Conservation (phyloP, 2,888 invertebrate species). For the Sylvicola cinctus region DNA sequence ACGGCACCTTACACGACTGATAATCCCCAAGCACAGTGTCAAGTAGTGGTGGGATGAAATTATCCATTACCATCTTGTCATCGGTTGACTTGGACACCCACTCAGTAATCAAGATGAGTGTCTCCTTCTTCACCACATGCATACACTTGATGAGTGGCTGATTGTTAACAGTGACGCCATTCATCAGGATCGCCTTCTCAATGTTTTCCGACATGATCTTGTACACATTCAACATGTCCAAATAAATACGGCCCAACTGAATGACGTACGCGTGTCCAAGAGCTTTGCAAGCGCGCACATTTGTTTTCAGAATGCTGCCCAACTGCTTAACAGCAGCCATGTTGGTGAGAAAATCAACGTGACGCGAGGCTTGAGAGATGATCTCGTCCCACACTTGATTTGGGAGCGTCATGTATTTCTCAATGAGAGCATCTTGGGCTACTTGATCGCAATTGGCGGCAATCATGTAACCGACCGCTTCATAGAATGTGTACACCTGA, state of each 20-base stretch:
- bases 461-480: slow-evolving; percentile 98
- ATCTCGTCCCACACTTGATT: slow-evolving; percentile 98
- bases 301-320: slow-evolving; percentile 94
- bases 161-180: slow-evolving; percentile 93
- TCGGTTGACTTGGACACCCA: slow-evolving; percentile 90
- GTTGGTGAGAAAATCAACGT: slow-evolving; percentile 90
- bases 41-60: slow-evolving; percentile 90
- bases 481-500: slow-evolving; percentile 88
- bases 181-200: slow-evolving; percentile 76
- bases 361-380: slow-evolving; percentile 88
- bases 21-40: slow-evolving; percentile 95
- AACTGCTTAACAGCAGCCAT: slow-evolving; percentile 93
- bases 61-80: slow-evolving; percentile 82
- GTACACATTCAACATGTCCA: slow-evolving; percentile 98
- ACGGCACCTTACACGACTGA: slow-evolving; percentile 82
- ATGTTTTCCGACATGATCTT: slow-evolving; percentile 95
- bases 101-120: slow-evolving; percentile 85
- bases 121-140: slow-evolving; percentile 97
- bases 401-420: slow-evolving; percentile 92
- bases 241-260: slow-evolving; percentile 87
- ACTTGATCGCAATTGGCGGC: slow-evolving; percentile 82
- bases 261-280: slow-evolving; percentile 90
- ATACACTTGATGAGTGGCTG: slow-evolving; percentile 95
- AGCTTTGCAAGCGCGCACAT: slow-evolving; percentile 96
- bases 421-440: slow-evolving; percentile 84